Conservation (phyloP, 2,113 vertebrate genomes). For the Ranitomeya imitator region DNA sequence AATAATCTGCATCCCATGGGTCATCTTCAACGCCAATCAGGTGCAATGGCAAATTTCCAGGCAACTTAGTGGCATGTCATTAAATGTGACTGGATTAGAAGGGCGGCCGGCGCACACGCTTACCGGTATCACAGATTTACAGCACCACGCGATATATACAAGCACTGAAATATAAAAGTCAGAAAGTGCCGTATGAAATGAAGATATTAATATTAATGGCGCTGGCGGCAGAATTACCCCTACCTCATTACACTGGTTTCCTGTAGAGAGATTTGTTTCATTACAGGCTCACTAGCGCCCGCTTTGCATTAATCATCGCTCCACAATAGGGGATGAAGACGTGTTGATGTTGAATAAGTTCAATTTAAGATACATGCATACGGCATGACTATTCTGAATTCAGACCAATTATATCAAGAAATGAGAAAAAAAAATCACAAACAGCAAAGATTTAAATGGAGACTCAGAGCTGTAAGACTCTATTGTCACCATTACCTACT, state of each 20-base stretch:
- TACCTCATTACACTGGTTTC: constrained; percentile 22
- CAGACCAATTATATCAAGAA: not conserved
- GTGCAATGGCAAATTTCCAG: not conserved
- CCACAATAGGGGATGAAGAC: not conserved
- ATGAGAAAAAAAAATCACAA: not conserved
- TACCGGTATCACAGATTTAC: not conserved
- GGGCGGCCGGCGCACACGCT: not conserved
- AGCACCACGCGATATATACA: not conserved
- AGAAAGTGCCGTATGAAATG: not conserved
- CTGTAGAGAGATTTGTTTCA: constrained; percentile 33
- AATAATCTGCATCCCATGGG: too few species aligned
- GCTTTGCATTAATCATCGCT: constrained; percentile 2
- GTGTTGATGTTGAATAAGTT: not conserved
- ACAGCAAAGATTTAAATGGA: too few species aligned
- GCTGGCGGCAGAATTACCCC: not conserved
- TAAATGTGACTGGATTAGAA: not conserved
- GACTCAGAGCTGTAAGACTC: too few species aligned
- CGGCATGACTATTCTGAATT: not conserved
- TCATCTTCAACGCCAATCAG: too few species aligned
- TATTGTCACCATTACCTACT: too few species aligned
- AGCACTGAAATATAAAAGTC: not conserved
- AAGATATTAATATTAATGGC: constrained; percentile 39
- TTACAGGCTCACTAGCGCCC: not conserved
- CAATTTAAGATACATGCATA: not conserved
- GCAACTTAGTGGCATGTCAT: too few species aligned